Evolutionary conservation across 2,113 vertebrate species (phyloP).

Genomic region (Rhinopomastus cyanomelas): DNA sequence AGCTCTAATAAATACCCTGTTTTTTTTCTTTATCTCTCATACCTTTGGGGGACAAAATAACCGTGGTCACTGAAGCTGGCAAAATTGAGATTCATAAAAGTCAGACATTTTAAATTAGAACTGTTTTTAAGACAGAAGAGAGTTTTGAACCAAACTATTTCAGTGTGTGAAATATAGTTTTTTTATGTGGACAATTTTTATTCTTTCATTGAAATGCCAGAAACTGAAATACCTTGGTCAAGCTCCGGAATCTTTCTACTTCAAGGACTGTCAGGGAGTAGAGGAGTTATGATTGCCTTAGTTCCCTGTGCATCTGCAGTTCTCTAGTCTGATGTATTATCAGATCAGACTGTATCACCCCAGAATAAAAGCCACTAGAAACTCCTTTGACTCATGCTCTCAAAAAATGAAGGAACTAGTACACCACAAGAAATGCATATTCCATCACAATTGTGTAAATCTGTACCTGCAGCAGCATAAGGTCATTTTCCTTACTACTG

Average conservation of each 20-base stretch:
- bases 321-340: background rate
- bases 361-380: background rate
- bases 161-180: background rate
- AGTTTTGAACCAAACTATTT: background rate
- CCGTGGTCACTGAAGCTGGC: background rate
- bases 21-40: background rate
- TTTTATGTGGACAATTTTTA: background rate
- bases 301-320: background rate
- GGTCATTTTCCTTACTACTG: background rate
- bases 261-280: background rate
- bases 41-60: background rate
- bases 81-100: background rate
- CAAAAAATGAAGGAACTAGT: background rate
- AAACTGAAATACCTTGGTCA: background rate
- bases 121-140: background rate
- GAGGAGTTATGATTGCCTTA: background rate
- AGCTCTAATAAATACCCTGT: background rate
- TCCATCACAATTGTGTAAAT: background rate
- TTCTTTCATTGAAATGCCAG: background rate
- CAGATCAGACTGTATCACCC: background rate
- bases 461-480: slow-evolving; percentile 73
- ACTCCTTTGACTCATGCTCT: background rate
- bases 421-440: background rate
- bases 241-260: background rate
- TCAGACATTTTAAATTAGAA: background rate